A percentile compares a stretch with the other conserved stretches of the same genome.
Conservation (phyloP, 2,113 vertebrate species). For the Myocastor coypus region DNA sequence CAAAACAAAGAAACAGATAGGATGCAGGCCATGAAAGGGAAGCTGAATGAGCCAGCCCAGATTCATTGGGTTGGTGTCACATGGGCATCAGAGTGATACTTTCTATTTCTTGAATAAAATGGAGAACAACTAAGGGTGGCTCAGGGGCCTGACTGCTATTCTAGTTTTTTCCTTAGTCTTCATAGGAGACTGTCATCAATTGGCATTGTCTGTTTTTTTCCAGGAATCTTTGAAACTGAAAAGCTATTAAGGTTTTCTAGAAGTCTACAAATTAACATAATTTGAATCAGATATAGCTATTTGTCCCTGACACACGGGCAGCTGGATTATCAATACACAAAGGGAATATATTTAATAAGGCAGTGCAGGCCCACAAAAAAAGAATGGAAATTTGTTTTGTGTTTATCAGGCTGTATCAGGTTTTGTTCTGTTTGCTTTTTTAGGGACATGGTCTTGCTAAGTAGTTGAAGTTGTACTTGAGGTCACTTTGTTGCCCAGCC, state of each 20-base stretch:
- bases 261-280: not conserved
- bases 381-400: not conserved
- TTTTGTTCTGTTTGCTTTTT: not conserved
- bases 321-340: constrained; percentile 24
- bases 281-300: not conserved
- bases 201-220: not conserved
- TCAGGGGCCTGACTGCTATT: not conserved
- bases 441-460: not conserved
- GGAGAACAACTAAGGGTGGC: not conserved
- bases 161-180: not conserved
- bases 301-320: not conserved
- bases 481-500: not conserved
- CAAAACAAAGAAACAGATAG: not conserved
- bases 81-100: not conserved
- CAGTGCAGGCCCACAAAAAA: not conserved
- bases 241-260: not conserved
- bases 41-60: not conserved
- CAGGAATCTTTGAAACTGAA: not conserved
- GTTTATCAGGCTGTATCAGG: not conserved
- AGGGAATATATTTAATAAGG: not conserved
- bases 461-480: not conserved
- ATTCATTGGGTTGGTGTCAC: not conserved
- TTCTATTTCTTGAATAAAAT: not conserved
- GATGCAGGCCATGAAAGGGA: not conserved
- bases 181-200: not conserved